Percentiles rank a stretch among this genome's conserved stretches.
These are phyloP conservation scores for Elephantulus edwardii DNA, from an alignment of 2,113 vertebrate species.

Conservation along the genomic window DNA sequence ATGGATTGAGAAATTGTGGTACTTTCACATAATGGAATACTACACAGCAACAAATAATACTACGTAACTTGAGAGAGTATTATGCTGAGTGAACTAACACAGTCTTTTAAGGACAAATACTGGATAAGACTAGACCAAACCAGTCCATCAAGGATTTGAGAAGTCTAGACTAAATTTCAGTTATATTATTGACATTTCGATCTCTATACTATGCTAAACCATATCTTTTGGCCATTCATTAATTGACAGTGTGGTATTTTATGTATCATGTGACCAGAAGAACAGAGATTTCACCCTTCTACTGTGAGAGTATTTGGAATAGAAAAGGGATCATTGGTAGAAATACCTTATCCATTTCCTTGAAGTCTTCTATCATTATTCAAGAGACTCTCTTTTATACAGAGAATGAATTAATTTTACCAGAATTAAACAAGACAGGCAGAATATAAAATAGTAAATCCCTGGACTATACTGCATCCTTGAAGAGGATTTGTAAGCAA, in stretches of 20 bases:
- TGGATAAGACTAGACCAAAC: not conserved
- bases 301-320: not conserved
- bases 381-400: not conserved
- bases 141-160: not conserved
- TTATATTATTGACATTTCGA: not conserved
- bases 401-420: not conserved
- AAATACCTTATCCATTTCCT: not conserved
- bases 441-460: not conserved
- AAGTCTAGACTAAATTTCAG: not conserved
- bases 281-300: not conserved
- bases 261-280: not conserved
- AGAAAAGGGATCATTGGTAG: not conserved
- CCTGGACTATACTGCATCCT: not conserved
- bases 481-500: conserved; percentile 16
- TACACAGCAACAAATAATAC: no score
- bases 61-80: no score
- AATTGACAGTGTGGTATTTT: not conserved
- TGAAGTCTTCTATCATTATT: not conserved
- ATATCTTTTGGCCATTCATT: not conserved
- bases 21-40: no score
- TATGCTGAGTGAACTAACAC: no score
- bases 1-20: no score
- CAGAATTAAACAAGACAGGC: not conserved
- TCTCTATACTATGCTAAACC: not conserved
- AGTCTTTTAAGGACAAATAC: not conserved